Percentiles rank a stretch among this genome's conserved stretches.
Conservation (phyloP, 2,113 vertebrate species). For the Brachypteracias leptosomus region DNA sequence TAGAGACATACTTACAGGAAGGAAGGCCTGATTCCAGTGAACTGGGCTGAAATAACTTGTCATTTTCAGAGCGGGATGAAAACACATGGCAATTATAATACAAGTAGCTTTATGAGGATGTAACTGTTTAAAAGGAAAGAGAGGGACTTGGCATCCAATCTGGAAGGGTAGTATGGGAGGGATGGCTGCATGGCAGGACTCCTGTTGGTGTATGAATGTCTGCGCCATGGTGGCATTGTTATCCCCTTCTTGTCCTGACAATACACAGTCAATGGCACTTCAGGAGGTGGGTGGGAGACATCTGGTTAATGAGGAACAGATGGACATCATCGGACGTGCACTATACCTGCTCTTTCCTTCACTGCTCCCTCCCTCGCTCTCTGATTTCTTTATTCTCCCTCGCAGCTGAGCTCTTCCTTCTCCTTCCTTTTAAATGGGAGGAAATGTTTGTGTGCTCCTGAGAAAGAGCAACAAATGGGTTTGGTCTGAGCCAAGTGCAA, state of each 20-base stretch:
- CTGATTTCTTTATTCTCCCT: slow-evolving; percentile 5
- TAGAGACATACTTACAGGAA: slow-evolving; percentile 36
- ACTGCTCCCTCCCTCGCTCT: background rate
- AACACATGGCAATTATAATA: slow-evolving; percentile 55
- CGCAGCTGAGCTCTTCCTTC: slow-evolving; percentile 28
- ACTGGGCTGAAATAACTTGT: slow-evolving; percentile 8
- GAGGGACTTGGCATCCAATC: slow-evolving; percentile 37
- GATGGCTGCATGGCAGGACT: slow-evolving; percentile 57
- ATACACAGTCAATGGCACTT: slow-evolving; percentile 62
- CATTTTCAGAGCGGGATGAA: slow-evolving; percentile 42
- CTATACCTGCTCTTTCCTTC: slow-evolving; percentile 40
- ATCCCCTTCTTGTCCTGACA: slow-evolving; percentile 56
- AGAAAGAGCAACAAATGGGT: background rate
- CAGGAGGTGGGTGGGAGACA: slow-evolving; percentile 69
- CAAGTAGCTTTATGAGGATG: slow-evolving; percentile 45
- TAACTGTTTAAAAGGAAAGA: slow-evolving; percentile 57
- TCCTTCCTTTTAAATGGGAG: slow-evolving; percentile 11
- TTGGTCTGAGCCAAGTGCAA: background rate
- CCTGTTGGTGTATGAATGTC: slow-evolving; percentile 55
- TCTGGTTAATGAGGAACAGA: slow-evolving; percentile 72
- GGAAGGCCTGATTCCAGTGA: background rate
- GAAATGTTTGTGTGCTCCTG: background rate
- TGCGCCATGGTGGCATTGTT: slow-evolving; percentile 56
- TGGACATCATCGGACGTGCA: slow-evolving; percentile 35
- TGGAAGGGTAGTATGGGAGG: slow-evolving; percentile 33